phyloP scores from a whole-genome alignment of 2,113 vertebrate genomes.

The Ascaphus truei region DNA sequence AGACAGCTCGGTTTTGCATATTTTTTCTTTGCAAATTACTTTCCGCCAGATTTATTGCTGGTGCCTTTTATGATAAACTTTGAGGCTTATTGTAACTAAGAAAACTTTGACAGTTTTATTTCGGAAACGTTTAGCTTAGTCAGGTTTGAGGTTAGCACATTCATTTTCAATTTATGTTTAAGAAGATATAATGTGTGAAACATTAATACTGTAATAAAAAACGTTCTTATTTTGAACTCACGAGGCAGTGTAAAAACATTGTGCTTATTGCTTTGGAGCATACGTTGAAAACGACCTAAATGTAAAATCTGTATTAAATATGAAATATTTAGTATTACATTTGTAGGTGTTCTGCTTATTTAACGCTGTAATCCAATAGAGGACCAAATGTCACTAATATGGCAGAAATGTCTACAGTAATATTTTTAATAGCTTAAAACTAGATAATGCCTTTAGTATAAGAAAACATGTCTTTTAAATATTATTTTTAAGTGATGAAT shows the following conservation, averaged over 20 bases:
- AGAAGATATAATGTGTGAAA: not conserved
- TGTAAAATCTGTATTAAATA: too few species aligned
- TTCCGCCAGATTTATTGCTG: not conserved
- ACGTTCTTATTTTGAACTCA: not conserved
- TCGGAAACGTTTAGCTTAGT: conserved; percentile 5
- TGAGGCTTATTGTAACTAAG: not conserved
- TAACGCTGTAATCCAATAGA: too few species aligned
- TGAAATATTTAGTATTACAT: too few species aligned
- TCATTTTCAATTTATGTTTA: not conserved
- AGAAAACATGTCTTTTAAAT: too few species aligned
- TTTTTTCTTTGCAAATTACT: too few species aligned
- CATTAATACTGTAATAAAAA: not conserved
- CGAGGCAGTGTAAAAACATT: not conserved
- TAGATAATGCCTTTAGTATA: too few species aligned
- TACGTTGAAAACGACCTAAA: too few species aligned
- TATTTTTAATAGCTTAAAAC: too few species aligned
- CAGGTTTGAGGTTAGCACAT: conserved; percentile 14
- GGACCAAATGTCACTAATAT: too few species aligned
- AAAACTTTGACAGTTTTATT: conserved; percentile 18
- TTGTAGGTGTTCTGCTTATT: too few species aligned
- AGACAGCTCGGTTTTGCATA: conserved; percentile 1
- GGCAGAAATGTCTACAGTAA: too few species aligned
- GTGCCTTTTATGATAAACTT: not conserved
- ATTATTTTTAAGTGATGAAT: too few species aligned
- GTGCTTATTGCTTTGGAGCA: not conserved